Percentiles rank a stretch among this genome's conserved stretches.
Evolutionary conservation across 2,888 invertebrate species (phyloP).

Genomic region (Scaptomyza flava): DNA sequence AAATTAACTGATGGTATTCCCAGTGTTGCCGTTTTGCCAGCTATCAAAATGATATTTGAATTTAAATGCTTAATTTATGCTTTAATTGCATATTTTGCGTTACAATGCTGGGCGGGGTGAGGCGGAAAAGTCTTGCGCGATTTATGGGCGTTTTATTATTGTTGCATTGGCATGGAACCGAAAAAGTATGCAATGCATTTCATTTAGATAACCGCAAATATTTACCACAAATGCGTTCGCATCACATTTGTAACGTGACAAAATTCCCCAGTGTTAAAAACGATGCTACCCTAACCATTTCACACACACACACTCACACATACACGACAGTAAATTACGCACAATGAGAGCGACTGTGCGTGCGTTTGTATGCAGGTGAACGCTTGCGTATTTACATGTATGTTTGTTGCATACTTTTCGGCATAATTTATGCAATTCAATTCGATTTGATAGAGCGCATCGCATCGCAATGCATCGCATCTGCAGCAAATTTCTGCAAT

Average conservation of each 20-base stretch:
- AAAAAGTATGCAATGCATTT: slow-evolving; percentile 68
- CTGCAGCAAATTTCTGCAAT: slow-evolving; percentile 11
- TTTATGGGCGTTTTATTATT: slow-evolving; percentile 34
- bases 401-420: slow-evolving; percentile 54
- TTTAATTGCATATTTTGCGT: slow-evolving; percentile 72
- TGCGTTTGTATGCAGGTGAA: slow-evolving; percentile 21
- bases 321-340: slow-evolving; percentile 33
- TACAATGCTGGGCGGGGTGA: slow-evolving; percentile 32
- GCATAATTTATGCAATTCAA: slow-evolving; percentile 64
- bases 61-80: slow-evolving; percentile 69
- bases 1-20: neutral
- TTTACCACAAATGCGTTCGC: slow-evolving; percentile 71
- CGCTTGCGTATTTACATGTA: slow-evolving; percentile 21
- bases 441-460: slow-evolving; percentile 40
- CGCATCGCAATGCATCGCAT: slow-evolving; percentile 9
- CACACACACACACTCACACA: neutral
- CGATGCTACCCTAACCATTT: neutral
- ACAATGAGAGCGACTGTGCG: slow-evolving; percentile 13
- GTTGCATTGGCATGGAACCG: slow-evolving; percentile 16
- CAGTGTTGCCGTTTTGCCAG: slow-evolving; percentile 24
- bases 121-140: slow-evolving; percentile 6
- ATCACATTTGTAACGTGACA: slow-evolving; percentile 57
- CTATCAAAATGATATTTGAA: slow-evolving; percentile 42
- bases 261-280: slow-evolving; percentile 37
- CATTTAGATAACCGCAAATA: slow-evolving; percentile 79